These are phyloP conservation scores for Paracanthobrama guichenoti DNA, from an alignment of 2,113 vertebrate species.

Conservation along the genomic window DNA sequence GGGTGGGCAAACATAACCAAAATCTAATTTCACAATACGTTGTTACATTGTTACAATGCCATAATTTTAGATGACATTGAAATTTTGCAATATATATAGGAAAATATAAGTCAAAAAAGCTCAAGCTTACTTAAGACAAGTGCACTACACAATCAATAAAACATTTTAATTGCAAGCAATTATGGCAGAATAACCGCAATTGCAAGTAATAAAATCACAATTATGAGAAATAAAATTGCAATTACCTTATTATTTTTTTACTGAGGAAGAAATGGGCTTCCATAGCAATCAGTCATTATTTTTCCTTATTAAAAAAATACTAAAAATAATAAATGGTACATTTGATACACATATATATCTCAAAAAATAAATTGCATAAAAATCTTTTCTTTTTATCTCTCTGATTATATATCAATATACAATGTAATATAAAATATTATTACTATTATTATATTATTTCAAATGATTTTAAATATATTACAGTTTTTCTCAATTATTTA, in stretches of 20 bases:
- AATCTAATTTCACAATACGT: background rate
- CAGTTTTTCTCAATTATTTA: too few relatives aligned
- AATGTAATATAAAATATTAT: too few relatives aligned
- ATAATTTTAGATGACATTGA: background rate
- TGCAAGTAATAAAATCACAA: background rate
- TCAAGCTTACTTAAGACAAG: background rate
- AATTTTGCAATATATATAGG: background rate
- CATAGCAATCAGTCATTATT: background rate
- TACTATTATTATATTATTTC: too few relatives aligned
- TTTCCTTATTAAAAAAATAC: background rate
- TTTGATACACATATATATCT: background rate
- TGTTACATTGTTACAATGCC: background rate
- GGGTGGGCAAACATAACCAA: too few relatives aligned
- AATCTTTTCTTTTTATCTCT: too few relatives aligned
- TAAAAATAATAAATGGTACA: background rate
- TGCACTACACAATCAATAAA: background rate
- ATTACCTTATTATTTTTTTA: background rate
- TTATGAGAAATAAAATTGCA: background rate
- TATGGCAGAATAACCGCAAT: too few relatives aligned
- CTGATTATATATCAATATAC: too few relatives aligned
- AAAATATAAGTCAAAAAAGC: background rate
- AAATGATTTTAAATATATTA: too few relatives aligned
- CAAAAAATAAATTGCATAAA: too few relatives aligned
- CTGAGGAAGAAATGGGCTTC: too few relatives aligned
- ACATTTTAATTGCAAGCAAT: too few relatives aligned